Base-by-base conservation (phyloP, 2,888 invertebrate species). In the Rotaria macrura region DNA sequence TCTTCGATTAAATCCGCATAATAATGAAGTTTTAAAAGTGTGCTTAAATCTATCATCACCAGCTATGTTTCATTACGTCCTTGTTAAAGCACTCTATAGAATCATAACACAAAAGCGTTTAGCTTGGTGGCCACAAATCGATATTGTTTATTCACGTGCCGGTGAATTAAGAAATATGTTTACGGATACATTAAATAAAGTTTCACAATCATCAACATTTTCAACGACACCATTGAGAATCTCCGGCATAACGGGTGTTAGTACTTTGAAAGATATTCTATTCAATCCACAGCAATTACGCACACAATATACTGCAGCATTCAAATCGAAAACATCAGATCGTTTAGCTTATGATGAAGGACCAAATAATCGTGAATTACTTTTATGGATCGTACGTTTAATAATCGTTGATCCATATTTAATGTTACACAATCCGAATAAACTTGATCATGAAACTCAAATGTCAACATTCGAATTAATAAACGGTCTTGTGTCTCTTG, bases 71-170 rank as follows among this genome's bases (percentile, higher is more conserved):
- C 97, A 97, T 91, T 96, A 95, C 89, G 96, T 97, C 65, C 93
- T 98, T 87, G 95, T 97, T 87, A 95, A 95, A 90, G 96, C 97
- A 0, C 92, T 99, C 83, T 93, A 96, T 89, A 94, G 94, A 94
- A 92, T 92, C 86, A 91, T 92, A 84, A 91, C 91, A 65, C 91
- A 92, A 91, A 94, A 95, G 0, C 93, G 95, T 40, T 91, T 98
- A 87, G 93, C 94, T 12, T 98, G 98, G 97, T 98, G 98, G 98
- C 97, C 98, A 5, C 95, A 96, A 90, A 96, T 97, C 84, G 96
- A 96, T 90, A 93, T 97, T 87, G 93, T 99, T 34, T 97, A 97
- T 90, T 94, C 94, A 86, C 94, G 95, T 88, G 96, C 97, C 0
- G 94, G 95, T 0, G 97, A 98, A 90, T 92, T 98, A 84, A 92